Base-by-base conservation (phyloP, 2,113 vertebrate species). In the Ancistrus triradiatus region DNA sequence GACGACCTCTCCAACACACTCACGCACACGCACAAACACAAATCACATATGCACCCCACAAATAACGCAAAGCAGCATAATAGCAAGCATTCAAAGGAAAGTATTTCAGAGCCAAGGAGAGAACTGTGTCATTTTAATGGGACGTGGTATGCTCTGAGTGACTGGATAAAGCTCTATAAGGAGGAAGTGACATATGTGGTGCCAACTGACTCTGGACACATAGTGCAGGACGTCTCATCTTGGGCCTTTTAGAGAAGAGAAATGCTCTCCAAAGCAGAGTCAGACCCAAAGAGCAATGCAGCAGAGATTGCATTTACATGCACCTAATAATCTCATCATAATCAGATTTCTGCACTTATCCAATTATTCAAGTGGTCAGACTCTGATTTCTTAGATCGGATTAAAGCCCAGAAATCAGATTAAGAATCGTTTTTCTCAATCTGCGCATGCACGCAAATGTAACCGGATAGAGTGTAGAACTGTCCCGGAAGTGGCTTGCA, bases 41-140 rank as follows among this genome's bases (percentile, higher is more conserved):
- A 68, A 59, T 65, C 66, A 72, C 57, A 61, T 18, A 64, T 71
- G 68, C 63, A 74, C 63, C 63, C 70, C 52, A 70, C 73, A 70
- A 70, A 74, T 70, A 74, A 67, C 63, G 25, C 37, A 67, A 63
- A 33, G 58, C 56, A 58, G 64, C 53, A 59, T 38, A 57, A 53
- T 9, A 49, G 15, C 55, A 69, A 56, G 59, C 56, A 66, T 59
- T 56, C 38, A 50, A 49, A 74, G 64, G 43, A 69, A 74, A 61
- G 49, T 65, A 64, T 73, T 64, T 73, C 33, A 53, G 28, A 68
- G 43, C 21, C 35, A 63, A 27, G 19, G 24, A 49, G 47, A 43
- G 48, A 64, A 69, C 35, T 56, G 33, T 74, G 53, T 61, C 61
- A 66, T 44, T 51, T 61, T 64, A 73, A 69, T 73, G 55, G 42